These are phyloP conservation scores for Xylocopa sonorina DNA, from an alignment of 1,140 invertebrate species.

Conservation along the genomic window DNA sequence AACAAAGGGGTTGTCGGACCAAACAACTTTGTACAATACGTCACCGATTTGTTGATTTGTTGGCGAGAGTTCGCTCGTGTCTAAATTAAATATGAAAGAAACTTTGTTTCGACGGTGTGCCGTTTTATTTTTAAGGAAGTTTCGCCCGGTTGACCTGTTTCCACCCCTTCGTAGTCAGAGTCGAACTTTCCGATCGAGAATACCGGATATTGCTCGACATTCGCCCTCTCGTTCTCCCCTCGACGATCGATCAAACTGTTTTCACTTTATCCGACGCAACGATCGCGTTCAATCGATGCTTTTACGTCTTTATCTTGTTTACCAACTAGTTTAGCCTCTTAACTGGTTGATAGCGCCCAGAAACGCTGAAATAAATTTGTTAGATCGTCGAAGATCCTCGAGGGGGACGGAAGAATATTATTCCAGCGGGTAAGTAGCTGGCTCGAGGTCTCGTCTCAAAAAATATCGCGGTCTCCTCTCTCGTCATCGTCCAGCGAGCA, in stretches of 20 bases:
- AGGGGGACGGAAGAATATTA: neutral
- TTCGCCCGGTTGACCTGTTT: neutral
- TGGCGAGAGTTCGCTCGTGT: neutral
- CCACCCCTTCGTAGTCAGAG: neutral
- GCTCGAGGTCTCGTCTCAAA: neutral
- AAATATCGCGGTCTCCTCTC: slow-evolving; percentile 10
- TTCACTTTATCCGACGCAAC: neutral
- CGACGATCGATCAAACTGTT: slow-evolving; percentile 2
- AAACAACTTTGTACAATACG: neutral
- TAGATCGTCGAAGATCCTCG: neutral
- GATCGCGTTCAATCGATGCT: neutral
- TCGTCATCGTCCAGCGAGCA: neutral
- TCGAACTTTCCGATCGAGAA: neutral
- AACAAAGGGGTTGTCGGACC: neutral
- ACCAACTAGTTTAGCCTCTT: neutral
- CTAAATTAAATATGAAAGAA: neutral
- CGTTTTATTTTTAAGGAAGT: neutral
- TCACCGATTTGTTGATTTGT: neutral
- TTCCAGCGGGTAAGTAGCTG: slow-evolving; percentile 6
- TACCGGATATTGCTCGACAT: slow-evolving; percentile 10
- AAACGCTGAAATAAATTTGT: slow-evolving; percentile 24
- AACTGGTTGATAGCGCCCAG: neutral
- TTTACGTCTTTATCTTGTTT: slow-evolving; percentile 23
- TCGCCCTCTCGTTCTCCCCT: neutral
- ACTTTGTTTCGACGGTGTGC: neutral